Evolutionary conservation across 2,113 vertebrate genomes (phyloP).

Genomic region (Microcebus jonahi): DNA sequence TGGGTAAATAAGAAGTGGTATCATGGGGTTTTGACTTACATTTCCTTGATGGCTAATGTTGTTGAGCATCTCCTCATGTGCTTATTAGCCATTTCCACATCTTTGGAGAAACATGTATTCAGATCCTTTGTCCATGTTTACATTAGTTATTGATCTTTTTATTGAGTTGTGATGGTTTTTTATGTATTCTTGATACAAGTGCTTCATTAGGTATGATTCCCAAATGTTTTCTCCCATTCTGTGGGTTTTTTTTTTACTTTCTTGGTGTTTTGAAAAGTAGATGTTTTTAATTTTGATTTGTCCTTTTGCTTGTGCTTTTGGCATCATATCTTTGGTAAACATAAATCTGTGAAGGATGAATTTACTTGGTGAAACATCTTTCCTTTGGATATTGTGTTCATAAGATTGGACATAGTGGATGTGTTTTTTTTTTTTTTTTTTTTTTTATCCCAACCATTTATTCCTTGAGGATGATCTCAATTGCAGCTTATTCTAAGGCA

Average conservation of each 20-base stretch:
- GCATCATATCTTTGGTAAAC: background rate
- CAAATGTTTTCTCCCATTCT: background rate
- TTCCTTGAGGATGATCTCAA: background rate
- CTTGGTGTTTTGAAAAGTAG: background rate
- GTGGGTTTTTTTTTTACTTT: constrained; percentile 25
- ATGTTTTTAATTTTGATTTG: background rate
- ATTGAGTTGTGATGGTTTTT: background rate
- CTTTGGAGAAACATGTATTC: constrained; percentile 3
- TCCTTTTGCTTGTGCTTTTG: background rate
- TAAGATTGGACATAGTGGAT: background rate
- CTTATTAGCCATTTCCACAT: background rate
- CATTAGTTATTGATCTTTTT: background rate
- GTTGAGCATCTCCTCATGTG: background rate
- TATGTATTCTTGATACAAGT: background rate
- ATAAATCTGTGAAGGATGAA: background rate
- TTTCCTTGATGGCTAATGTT: background rate
- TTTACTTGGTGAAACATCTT: background rate
- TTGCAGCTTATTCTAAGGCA: background rate
- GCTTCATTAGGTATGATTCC: background rate
- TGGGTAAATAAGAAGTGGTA: background rate
- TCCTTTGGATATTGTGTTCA: background rate
- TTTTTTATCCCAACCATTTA: background rate
- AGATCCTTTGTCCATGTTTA: background rate
- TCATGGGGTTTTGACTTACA: background rate
- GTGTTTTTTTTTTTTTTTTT: background rate